Evolutionary conservation across 2,797 vertebrate species (phyloP).

Genomic region (Carduelis carduelis): DNA sequence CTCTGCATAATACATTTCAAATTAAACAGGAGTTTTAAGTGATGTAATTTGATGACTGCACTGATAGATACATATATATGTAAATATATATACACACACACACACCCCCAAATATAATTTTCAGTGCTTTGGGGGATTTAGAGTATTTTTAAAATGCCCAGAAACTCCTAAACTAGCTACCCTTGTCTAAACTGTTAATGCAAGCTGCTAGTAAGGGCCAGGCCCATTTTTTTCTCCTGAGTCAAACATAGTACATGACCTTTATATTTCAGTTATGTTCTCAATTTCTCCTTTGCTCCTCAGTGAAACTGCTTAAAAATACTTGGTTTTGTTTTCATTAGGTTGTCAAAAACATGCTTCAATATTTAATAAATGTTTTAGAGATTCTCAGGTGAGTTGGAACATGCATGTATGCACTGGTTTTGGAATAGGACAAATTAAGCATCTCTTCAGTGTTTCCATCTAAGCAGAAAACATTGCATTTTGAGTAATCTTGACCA

Average conservation of each 20-base stretch:
- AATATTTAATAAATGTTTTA: background rate
- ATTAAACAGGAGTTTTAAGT: background rate
- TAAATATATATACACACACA: background rate
- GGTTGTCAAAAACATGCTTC: background rate
- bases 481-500: background rate
- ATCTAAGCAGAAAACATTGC: background rate
- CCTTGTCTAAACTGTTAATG: background rate
- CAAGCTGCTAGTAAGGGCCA: background rate
- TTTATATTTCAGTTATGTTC: background rate
- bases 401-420: background rate
- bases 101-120: background rate
- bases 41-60: background rate
- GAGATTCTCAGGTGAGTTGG: background rate
- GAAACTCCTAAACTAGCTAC: background rate
- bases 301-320: background rate
- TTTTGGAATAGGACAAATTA: background rate
- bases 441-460: background rate
- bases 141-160: background rate
- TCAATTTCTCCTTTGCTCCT: background rate
- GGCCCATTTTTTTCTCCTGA: background rate
- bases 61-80: background rate
- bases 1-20: background rate
- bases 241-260: background rate
- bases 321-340: background rate
- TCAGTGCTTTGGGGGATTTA: background rate